Conservation (phyloP, 2,797 vertebrate species). For the Diceros bicornis region DNA sequence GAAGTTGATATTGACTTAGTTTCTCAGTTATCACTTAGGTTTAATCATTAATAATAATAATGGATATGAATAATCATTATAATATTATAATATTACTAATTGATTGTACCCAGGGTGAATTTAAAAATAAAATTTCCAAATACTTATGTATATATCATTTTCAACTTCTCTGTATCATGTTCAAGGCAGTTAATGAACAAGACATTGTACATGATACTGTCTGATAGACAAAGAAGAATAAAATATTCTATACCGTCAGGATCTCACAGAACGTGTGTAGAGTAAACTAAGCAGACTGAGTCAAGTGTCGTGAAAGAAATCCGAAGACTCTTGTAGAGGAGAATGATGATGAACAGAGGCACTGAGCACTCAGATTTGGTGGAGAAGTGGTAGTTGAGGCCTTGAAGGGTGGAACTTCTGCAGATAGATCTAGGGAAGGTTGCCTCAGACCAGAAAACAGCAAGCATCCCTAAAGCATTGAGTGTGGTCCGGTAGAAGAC, state of each 20-base stretch:
- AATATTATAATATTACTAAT: neutral
- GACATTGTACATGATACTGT: neutral
- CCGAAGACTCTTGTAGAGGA: neutral
- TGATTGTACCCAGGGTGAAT: neutral
- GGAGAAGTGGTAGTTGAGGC: neutral
- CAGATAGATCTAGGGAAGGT: neutral
- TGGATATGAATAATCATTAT: neutral
- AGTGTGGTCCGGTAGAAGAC: neutral
- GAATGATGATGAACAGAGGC: neutral
- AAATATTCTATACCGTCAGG: neutral
- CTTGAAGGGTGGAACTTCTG: neutral
- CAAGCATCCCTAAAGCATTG: neutral
- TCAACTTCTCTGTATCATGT: neutral
- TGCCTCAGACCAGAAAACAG: neutral
- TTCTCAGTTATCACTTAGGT: neutral
- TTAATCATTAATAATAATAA: neutral
- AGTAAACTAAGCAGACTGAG: neutral
- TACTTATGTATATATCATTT: neutral
- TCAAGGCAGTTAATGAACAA: neutral
- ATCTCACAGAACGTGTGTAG: neutral
- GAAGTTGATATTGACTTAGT: neutral
- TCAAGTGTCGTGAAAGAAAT: neutral
- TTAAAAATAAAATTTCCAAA: neutral
- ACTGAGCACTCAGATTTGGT: neutral
- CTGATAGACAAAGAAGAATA: neutral